phyloP scores from a whole-genome alignment of 2,888 invertebrate species.

The Mamestra brassicae region DNA sequence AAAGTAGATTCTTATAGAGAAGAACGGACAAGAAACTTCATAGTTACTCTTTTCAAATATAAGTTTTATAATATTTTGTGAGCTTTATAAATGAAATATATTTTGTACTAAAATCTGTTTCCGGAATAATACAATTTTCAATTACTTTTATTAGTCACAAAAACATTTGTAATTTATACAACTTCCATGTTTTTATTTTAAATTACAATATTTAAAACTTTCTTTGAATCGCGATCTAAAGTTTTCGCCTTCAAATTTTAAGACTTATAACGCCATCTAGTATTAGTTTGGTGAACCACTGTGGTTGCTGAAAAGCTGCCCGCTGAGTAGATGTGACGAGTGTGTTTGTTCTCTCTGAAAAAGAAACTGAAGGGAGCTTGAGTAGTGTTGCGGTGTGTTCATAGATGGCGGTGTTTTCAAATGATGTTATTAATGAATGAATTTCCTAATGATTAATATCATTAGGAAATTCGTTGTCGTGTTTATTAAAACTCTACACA shows the following conservation, averaged over 20 bases:
- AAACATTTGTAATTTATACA: background rate
- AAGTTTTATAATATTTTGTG: too few relatives aligned
- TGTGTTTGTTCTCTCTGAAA: background rate
- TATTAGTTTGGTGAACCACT: background rate
- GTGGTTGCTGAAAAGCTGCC: background rate
- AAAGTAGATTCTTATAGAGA: too few relatives aligned
- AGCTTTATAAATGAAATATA: too few relatives aligned
- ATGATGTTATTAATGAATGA: background rate
- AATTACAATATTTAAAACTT: background rate
- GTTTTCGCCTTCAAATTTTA: background rate
- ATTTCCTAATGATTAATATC: too few relatives aligned
- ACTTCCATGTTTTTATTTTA: too few relatives aligned
- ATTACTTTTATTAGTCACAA: background rate
- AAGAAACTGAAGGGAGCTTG: background rate
- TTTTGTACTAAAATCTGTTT: background rate
- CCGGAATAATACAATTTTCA: too few relatives aligned
- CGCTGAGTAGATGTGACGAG: background rate
- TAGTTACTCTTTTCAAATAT: too few relatives aligned
- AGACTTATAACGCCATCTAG: conserved; percentile 46
- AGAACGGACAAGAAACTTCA: too few relatives aligned
- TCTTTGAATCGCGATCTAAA: background rate
- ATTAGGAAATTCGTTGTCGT: too few relatives aligned
- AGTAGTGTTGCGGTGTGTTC: background rate
- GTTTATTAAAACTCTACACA: too few relatives aligned
- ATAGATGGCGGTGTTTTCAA: conserved; percentile 53